phyloP scores from a whole-genome alignment of 2,113 vertebrate species.

The Barnardius zonarius region DNA sequence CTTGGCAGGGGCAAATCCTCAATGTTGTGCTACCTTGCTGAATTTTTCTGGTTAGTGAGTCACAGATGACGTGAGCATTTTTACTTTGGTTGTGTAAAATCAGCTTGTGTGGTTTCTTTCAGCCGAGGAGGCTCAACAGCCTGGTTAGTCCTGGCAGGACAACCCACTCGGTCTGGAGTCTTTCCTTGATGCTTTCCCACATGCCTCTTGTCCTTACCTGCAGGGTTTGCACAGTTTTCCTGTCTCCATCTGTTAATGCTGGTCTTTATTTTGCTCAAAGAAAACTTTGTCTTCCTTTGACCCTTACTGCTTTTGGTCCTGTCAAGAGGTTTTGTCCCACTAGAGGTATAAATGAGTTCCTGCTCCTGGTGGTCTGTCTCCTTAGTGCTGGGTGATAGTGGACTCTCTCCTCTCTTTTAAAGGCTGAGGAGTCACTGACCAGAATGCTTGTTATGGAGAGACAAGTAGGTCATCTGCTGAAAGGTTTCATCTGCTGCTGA shows the following conservation, averaged over 20 bases:
- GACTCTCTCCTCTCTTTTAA: not conserved
- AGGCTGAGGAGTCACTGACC: not conserved
- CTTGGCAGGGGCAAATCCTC: not conserved
- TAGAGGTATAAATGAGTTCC: not conserved
- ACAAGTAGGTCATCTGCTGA: not conserved
- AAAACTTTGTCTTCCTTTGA: not conserved
- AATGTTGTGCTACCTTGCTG: not conserved
- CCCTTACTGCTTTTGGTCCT: not conserved
- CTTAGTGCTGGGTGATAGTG: not conserved
- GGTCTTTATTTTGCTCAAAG: not conserved
- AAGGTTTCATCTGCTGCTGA: not conserved
- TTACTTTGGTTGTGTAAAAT: not conserved
- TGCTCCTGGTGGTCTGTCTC: not conserved
- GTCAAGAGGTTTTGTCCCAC: not conserved
- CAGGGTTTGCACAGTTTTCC: not conserved
- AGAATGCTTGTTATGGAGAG: not conserved
- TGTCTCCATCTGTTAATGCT: not conserved
- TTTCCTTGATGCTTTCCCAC: not conserved
- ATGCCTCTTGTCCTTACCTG: not conserved
- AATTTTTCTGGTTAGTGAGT: not conserved
- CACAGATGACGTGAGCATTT: not conserved
- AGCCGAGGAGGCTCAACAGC: not conserved
- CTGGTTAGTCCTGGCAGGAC: not conserved
- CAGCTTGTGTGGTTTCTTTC: not conserved
- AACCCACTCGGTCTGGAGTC: not conserved